Evolutionary conservation across 2,797 vertebrate genomes (phyloP), one percentile per base, ranked within the genome.

Genomic region (Knipowitschia caucasica): DNA sequence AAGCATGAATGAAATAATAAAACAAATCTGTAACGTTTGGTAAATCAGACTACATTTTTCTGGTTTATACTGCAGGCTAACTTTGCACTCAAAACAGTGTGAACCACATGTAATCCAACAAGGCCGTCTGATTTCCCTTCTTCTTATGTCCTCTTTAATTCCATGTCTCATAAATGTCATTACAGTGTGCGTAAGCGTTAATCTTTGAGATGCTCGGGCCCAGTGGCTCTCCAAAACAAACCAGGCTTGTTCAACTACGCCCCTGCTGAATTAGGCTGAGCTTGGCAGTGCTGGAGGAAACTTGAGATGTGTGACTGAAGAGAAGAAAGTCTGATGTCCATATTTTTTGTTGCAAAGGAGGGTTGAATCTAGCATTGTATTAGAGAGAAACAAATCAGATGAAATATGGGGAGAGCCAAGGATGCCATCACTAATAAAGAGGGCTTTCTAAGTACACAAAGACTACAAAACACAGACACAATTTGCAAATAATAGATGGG

Each of bases 121-220:
- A 50, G 51, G 7, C 66, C 14, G 24, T 24, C 51, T 54, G n/a
- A 45, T 62, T 73, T 67, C 74, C 44, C 54, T 67, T 64, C 11
- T 25, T 3, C 69, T 74, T 69, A 64, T 50, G 35, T 59, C 67
- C 71, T 70, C 61, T n/a, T n/a, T n/a, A 44, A 73, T 68, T 73
- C 65, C 57, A 47, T 73, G 76, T 73, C 82, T 86, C 83, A 87
- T 86, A 90, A 88, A 88, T 86, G 86, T 87, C 89, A 88, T 83
- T 77, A 65, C 65, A 53, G 64, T 73, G 75, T 68, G 74, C 84
- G 51, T 70, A 45, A 71, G 75, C 86, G 89, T 87, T 86, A 85
- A 88, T 90, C 82, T 83, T 73, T 63, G 53, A 64, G 69, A 83
- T 46, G 76, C 81, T 46, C 70, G 74, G 75, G 78, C 83, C 69